Evolutionary conservation across 2,113 vertebrate species (phyloP).

Genomic region (Campylomormyrus numenius): DNA sequence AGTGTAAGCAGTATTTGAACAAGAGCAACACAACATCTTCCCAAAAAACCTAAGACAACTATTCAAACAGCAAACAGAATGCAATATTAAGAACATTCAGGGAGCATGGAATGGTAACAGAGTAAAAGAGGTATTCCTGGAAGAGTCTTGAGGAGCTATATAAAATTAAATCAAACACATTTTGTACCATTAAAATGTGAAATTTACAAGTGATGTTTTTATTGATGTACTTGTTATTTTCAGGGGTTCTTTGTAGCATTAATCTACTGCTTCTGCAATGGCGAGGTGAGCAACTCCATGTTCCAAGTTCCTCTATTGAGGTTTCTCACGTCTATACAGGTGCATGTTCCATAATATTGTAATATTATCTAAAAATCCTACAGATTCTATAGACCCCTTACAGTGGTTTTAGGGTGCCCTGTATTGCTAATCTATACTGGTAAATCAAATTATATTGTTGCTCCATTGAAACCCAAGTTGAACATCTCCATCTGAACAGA

Average conservation of each 20-base stretch:
- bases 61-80: not conserved
- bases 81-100: not conserved
- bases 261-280: constrained; percentile 79
- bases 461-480: not conserved
- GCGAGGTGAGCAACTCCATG: constrained; percentile 57
- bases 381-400: not conserved
- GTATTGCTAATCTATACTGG: not conserved
- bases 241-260: constrained; percentile 75
- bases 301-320: not conserved
- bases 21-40: not conserved
- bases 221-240: constrained; percentile 12
- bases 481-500: not conserved
- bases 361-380: not conserved
- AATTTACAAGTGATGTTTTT: not conserved
- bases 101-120: not conserved
- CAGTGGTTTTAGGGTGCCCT: not conserved
- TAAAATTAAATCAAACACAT: not conserved
- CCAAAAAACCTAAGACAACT: not conserved
- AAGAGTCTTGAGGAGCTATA: not conserved
- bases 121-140: not conserved
- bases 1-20: not conserved
- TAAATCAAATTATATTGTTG: not conserved
- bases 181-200: not conserved
- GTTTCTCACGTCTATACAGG: not conserved
- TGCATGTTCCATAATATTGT: not conserved